Evolutionary conservation across 2,888 invertebrate species (phyloP), one percentile per base, ranked within the genome.

Genomic region (Nudaria mundana): DNA sequence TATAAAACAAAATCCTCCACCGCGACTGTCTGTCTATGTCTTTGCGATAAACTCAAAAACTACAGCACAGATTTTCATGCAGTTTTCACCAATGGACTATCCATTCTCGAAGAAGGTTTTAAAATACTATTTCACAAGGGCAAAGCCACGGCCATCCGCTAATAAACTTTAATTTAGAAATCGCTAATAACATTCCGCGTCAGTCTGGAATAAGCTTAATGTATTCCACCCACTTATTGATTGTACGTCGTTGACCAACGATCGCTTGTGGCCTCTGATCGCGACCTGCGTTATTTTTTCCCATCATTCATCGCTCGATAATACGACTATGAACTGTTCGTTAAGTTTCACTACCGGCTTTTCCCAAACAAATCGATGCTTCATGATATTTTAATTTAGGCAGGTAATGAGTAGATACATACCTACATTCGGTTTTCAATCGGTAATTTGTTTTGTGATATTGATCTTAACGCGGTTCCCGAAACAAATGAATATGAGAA

Each of bases 201-300:
- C 4, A 13, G 12, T 10, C 8, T 13, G n/a, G 14, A 28, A 13
- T 13, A 5, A 28, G 15, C 28, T n/a, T 55, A 55, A 49, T 40
- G 37, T 49, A 28, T 32, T 23, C 6, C 44, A 40, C 30, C 48
- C 40, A 35, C 28, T 49, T 50, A 59, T 59, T 59, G 48, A 56
- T 48, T 51, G 40, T 44, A 33, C 29, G n/a, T 30, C 30, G 29
- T 11, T 20, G 25, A 18, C 37, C 31, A 29, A 12, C 16, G 25
- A 13, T 31, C 22, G 18, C 10, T 30, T n/a, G 23, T 47, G 53
- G 45, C 50, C 47, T 45, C 30, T 52, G 57, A 56, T 53, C 55
- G 35, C 18, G 12, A 29, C 37, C 45, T 52, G 37, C 44, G 39
- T 40, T 40, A 32, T 30, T 55, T n/a, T 47, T 47, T 40, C 29